These are phyloP conservation scores for Drosophila watanabei DNA, from an alignment of 1,140 invertebrate genomes.

Conservation along the genomic window DNA sequence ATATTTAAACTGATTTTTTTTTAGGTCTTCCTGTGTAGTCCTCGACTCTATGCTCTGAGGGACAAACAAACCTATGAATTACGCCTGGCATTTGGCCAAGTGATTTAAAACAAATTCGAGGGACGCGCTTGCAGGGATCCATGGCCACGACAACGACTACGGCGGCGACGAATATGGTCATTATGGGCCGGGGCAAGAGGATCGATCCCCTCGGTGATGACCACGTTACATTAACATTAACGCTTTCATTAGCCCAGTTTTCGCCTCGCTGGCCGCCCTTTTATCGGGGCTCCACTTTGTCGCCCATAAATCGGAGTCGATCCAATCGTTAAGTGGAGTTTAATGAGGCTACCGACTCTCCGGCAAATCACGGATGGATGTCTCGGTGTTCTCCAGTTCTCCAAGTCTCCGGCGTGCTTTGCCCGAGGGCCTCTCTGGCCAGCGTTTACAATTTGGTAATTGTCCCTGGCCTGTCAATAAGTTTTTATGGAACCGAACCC, in stretches of 20 bases:
- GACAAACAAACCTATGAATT: conserved; percentile 57
- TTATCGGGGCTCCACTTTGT: conserved; percentile 62
- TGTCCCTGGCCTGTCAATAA: conserved; percentile 75
- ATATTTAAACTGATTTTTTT: too few species aligned
- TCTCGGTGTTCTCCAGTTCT: conserved; percentile 5
- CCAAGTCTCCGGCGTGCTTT: conserved; percentile 49
- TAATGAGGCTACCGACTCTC: conserved; percentile 61
- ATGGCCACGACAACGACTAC: conserved; percentile 19
- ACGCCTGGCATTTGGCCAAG: conserved; percentile 72
- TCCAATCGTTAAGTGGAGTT: conserved; percentile 70
- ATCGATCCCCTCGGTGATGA: conserved; percentile 17
- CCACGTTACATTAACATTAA: conserved; percentile 69
- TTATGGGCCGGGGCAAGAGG: conserved; percentile 13
- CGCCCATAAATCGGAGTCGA: conserved; percentile 73
- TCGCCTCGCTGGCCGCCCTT: conserved; percentile 49
- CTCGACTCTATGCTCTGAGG: background rate
- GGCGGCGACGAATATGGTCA: conserved; percentile 3
- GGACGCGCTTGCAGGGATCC: conserved; percentile 21
- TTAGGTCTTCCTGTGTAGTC: background rate
- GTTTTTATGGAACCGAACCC: conserved; percentile 61
- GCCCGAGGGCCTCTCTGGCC: conserved; percentile 54
- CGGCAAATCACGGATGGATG: background rate
- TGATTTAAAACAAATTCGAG: conserved; percentile 69
- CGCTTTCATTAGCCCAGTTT: conserved; percentile 81
- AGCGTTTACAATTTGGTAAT: conserved; percentile 77